Base-by-base conservation (phyloP, 92 coral and sea anemone genomes). In the Phenganax subtilis region DNA sequence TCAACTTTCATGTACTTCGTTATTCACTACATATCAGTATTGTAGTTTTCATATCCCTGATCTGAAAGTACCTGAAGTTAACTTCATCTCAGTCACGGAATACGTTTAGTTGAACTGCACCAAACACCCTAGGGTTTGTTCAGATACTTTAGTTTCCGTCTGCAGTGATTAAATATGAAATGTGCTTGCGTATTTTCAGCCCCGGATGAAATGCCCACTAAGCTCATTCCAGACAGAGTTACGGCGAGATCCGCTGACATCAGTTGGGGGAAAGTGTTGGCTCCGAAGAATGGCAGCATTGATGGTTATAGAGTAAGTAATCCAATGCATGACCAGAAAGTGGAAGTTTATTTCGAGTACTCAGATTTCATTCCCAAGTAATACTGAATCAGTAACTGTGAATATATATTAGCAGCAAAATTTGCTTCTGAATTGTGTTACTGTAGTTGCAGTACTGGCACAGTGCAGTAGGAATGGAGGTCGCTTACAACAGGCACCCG, bases 281-380 rank as follows among this genome's bases (percentile, higher is more conserved):
- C 72, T 8, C 82, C 82, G 6, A 61, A 37, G 72, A 78, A 78
- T 64, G 82, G 82, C 29, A 78, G 72, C 54, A 78, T 78, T 14
- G 27, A 44, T 3, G 82, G 82, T 29, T 78, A 78, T 67, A 51
- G 9, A 72, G 82, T 78, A 78, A 17, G 57, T 72, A 59, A 20
- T 20, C 25, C 25, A 59, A 14, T 25, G 25, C 27, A 59, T 59
- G 65, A 25, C 65, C 65, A 25, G n/a, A 14, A 59, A 59, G 2
- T 25, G 7, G 2, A 59, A 59, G 16, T 59, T 59, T 59, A 1
- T 1, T 59, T 14, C 7, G 25, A 37, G 47, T 37, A 37, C 47
- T 37, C 47, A 5, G 47, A 37, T 37, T 5, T 37, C 47, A 2
- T 37, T 37, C 47, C 25, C 25, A 20, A 20, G 25, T 20, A 20